Percentiles rank a stretch among this genome's conserved stretches.
Evolutionary conservation across 1,140 invertebrate species (phyloP).

Genomic region (Papilio polytes): DNA sequence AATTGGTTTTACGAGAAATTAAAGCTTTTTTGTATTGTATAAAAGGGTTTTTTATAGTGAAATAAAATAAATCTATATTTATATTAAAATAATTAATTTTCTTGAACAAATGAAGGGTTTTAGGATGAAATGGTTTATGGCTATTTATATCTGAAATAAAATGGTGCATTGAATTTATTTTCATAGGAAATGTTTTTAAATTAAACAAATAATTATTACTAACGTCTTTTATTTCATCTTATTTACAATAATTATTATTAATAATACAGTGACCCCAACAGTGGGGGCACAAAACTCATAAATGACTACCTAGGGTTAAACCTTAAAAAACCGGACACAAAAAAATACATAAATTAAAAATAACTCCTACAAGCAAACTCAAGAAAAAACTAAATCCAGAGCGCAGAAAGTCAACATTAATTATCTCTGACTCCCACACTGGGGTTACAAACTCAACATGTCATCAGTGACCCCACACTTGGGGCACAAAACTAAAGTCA

Average conservation of each 20-base stretch:
- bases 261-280: not conserved
- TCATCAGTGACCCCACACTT: not conserved
- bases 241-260: not conserved
- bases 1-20: too few relatives aligned
- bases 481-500: not conserved
- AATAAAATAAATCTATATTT: not conserved
- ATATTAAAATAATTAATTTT: not conserved
- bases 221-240: not conserved
- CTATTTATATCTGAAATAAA: slow-evolving; percentile 28
- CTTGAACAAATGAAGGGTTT: not conserved
- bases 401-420: too few relatives aligned
- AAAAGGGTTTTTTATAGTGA: too few relatives aligned
- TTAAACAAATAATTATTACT: not conserved
- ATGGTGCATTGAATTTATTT: slow-evolving; percentile 21
- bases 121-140: not conserved
- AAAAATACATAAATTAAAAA: too few relatives aligned
- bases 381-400: too few relatives aligned
- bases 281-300: too few relatives aligned
- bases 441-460: too few relatives aligned
- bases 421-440: too few relatives aligned
- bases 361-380: too few relatives aligned
- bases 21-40: too few relatives aligned
- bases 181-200: not conserved
- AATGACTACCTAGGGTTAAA: too few relatives aligned
- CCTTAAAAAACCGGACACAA: too few relatives aligned